These are phyloP conservation scores for Centroberyx gerrardi DNA, from an alignment of 2,797 vertebrate species.

Conservation along the genomic window DNA sequence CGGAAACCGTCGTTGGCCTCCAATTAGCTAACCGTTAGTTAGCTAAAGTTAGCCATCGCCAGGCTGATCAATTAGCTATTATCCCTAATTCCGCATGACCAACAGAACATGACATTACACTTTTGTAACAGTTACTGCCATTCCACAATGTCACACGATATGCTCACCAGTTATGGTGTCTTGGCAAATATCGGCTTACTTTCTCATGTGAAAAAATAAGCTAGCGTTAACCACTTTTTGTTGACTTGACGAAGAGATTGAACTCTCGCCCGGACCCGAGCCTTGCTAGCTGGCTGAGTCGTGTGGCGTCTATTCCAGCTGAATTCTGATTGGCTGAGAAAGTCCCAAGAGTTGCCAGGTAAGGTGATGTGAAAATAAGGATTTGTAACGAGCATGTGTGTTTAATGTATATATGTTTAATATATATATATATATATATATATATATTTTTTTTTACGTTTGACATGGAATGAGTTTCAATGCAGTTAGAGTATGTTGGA, in stretches of 20 bases:
- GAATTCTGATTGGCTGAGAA: constrained; percentile 62
- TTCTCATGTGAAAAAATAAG: not conserved
- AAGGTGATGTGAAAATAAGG: not conserved
- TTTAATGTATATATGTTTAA: too few relatives aligned
- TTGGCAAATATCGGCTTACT: not conserved
- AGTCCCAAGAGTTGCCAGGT: not conserved
- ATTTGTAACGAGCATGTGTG: not conserved
- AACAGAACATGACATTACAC: not conserved
- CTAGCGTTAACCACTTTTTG: too few relatives aligned
- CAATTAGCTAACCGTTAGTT: constrained; percentile 19
- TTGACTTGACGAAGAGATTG: too few relatives aligned
- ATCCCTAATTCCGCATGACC: rapidly evolving
- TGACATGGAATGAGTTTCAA: too few relatives aligned
- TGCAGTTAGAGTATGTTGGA: too few relatives aligned
- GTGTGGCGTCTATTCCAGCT: not conserved
- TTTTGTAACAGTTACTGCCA: not conserved
- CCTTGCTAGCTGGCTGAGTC: not conserved
- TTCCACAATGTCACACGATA: rapidly evolving
- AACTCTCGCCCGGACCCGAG: rapidly evolving
- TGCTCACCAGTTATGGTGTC: not conserved
- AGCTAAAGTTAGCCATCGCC: not conserved
- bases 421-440: too few relatives aligned
- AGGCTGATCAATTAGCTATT: not conserved
- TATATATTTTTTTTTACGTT: too few relatives aligned
- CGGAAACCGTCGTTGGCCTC: not conserved